These are phyloP conservation scores for Drosophila sturtevanti DNA, from an alignment of 1,140 invertebrate genomes.

Conservation along the genomic window DNA sequence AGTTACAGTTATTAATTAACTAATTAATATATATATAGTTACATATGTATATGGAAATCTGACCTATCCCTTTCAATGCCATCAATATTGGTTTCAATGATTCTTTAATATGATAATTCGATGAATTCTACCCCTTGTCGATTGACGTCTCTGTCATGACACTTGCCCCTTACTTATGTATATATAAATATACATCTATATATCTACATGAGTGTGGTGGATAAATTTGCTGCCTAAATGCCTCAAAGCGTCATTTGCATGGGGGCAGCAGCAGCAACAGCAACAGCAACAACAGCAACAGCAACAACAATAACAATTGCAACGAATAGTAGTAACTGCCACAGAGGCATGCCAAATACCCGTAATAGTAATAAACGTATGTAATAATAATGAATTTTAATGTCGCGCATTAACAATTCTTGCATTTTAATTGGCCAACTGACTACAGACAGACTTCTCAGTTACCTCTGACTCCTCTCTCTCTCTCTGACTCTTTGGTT, in stretches of 20 bases:
- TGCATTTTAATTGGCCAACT: slow-evolving; percentile 78
- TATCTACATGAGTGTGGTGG: neutral
- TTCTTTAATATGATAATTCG: too few species aligned
- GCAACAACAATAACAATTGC: slow-evolving; percentile 16
- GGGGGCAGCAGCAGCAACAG: slow-evolving; percentile 13
- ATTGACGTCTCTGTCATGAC: slow-evolving; percentile 21
- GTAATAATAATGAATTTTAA: slow-evolving; percentile 82
- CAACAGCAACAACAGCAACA: slow-evolving; percentile 33
- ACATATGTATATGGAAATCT: too few species aligned
- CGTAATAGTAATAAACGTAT: slow-evolving; percentile 74
- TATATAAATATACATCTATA: too few species aligned
- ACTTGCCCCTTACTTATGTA: slow-evolving; percentile 13
- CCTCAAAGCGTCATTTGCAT: slow-evolving; percentile 66
- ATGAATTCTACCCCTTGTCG: slow-evolving; percentile 7
- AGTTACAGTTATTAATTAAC: too few species aligned
- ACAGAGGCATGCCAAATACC: slow-evolving; percentile 45
- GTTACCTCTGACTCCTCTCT: too few species aligned
- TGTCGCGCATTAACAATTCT: slow-evolving; percentile 80
- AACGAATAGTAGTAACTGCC: slow-evolving; percentile 37
- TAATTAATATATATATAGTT: too few species aligned
- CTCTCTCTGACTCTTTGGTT: neutral
- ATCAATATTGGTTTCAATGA: too few species aligned
- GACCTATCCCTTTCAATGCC: too few species aligned
- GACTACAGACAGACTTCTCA: slow-evolving; percentile 12
- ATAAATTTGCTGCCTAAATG: slow-evolving; percentile 29